phyloP scores from a whole-genome alignment of 1,140 invertebrate species.

The Druon quercuslanigerum region DNA sequence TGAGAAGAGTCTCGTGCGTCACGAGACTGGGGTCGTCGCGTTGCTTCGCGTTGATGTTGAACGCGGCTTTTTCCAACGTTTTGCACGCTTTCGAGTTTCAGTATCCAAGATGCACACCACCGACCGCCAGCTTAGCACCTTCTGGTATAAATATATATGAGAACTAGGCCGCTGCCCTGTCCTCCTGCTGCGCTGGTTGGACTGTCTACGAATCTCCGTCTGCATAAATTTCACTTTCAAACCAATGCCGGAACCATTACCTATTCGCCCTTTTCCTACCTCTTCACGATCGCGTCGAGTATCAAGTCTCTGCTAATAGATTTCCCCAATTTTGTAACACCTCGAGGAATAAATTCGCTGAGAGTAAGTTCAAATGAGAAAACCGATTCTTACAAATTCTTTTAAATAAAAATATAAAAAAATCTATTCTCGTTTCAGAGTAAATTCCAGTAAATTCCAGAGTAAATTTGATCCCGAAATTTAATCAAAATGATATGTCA shows the following conservation, averaged over 20 bases:
- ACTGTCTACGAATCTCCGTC: constrained; percentile 42
- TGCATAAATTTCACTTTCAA: constrained; percentile 47
- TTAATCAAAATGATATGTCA: too few species aligned
- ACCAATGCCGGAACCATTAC: constrained; percentile 17
- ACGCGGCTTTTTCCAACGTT: constrained; percentile 43
- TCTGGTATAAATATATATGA: constrained; percentile 70
- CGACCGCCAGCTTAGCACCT: constrained; percentile 58
- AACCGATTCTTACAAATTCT: too few species aligned
- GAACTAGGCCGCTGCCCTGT: constrained; percentile 69
- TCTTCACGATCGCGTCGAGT: not conserved
- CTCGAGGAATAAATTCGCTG: too few species aligned
- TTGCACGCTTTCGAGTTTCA: constrained; percentile 37
- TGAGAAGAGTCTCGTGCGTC: constrained; percentile 57
- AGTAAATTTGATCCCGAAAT: too few species aligned
- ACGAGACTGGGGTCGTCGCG: constrained; percentile 51
- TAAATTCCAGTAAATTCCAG: too few species aligned
- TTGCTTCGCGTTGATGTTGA: constrained; percentile 5
- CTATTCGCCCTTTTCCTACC: constrained; percentile 22
- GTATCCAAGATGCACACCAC: constrained; percentile 57
- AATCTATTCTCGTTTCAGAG: too few species aligned
- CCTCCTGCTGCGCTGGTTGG: constrained; percentile 39
- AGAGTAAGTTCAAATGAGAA: too few species aligned
- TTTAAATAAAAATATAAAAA: too few species aligned
- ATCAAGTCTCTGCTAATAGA: constrained; percentile 25
- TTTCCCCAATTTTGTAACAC: not conserved